Base-by-base conservation (phyloP, 1,140 invertebrate genomes). In the Grapholita molesta region DNA sequence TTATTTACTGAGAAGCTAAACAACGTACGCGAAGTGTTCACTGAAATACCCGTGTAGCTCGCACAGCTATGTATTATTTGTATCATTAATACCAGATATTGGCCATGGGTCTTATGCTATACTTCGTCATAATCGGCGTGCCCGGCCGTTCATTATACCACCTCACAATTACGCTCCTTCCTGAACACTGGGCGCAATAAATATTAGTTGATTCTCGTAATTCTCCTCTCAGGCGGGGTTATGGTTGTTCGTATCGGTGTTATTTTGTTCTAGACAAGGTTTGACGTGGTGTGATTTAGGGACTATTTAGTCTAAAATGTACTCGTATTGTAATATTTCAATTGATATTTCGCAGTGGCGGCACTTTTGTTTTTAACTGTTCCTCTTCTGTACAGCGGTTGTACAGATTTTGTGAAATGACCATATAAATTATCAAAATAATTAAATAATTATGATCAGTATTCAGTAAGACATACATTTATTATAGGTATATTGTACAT, bases 91-190 rank as follows among this genome's bases (percentile, higher is more conserved):
- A 61, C n/a, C 30, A 28, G 28, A 61, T 61, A 28, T 61, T 61
- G 11, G 23, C 5, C 30, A 32, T 61, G 55, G 21, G 55, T 15
- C 55, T 61, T 61, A 61, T 61, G 55, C 55, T 61, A 32, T 61
- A 61, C 25, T 32, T 61, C 12, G 30, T 30, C 24, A 61, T 61
- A 61, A 61, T 61, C 55, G 30, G 12, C 24, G 24, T n/a, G 55
- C 55, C 24, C 12, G 25, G 25, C 55, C 55, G 55, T 61, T 61
- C 55, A 61, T 61, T 61, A 61, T 28, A 28, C 23, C 55, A 61
- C 55, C 55, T 61, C 25, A 61, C 55, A 28, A 61, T 61, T 61
- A 61, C 55, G 55, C 55, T 28, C 25, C 55, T 28, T 61, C 55
- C 55, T 32, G n/a, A 48, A 48, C 42, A 48, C 42, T 48, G 42